Evolutionary conservation across 1,140 invertebrate genomes (phyloP), one percentile per base, ranked within the genome.

Genomic region (Bilobella aurantiaca): DNA sequence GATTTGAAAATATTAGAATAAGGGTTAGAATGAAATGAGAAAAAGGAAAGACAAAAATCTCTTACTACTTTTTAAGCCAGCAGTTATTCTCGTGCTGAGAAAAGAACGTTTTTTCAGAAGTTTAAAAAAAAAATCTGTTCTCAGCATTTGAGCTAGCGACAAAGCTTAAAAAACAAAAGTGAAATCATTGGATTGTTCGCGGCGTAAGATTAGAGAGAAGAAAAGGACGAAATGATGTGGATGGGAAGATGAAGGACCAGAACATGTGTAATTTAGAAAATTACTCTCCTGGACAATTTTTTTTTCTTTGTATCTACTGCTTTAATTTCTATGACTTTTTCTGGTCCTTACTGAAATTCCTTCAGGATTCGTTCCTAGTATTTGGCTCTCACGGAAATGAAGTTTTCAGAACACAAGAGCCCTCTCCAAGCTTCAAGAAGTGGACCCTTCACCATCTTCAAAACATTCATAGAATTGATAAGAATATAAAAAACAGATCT

Each of bases 221-320:
- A 23, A 53, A 23, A 23, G 25, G 8, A 23, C 14, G 21, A 53
- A 23, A 53, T 53, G 49, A 53, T 53, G 49, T 18, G 8, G 23
- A 53, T 18, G 25, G 49, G 25, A 53, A 23, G 49, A 23, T 14
- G 25, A 53, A 23, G 23, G 49, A 42, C 8, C 8, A 18, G 49
- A 53, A 53, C 49, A 53, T 53, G 49, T 53, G 49, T 53, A 53
- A 53, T 53, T 53, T 53, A 53, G 12, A 16, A 53, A 53, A 53
- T 53, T 53, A 53, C 49, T 53, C 49, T 53, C 25, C 49, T 53
- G 49, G 49, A 53, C 49, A 53, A 53, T 53, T 53, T 53, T 53
- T 53, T 53, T 14, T 23, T 53, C n/a, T n/a, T n/a, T n/a, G 8
- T 42, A 42, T 23, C 49, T 53, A 18, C 25, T 16, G 23, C 12